Conservation (phyloP, 1,140 invertebrate genomes). For the Drosophila bifasciata region DNA sequence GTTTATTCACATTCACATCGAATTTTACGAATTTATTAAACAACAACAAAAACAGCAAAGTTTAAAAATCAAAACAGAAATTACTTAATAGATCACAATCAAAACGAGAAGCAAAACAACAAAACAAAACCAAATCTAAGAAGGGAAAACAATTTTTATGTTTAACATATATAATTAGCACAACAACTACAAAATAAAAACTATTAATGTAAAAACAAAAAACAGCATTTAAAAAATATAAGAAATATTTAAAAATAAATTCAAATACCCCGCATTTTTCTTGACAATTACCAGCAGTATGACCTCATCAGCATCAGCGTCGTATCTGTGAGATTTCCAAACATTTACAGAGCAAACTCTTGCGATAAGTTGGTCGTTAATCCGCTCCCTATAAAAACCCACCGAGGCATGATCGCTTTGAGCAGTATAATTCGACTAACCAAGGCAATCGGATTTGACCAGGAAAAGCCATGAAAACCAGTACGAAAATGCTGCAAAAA, state of each 20-base stretch:
- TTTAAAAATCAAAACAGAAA: slow-evolving; percentile 63
- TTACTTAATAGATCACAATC: slow-evolving; percentile 72
- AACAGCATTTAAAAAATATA: slow-evolving; percentile 68
- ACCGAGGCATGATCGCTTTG: too few relatives aligned
- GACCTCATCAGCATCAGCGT: slow-evolving; percentile 7
- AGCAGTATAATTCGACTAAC: too few relatives aligned
- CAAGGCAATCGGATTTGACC: too few relatives aligned
- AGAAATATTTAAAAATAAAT: slow-evolving; percentile 63
- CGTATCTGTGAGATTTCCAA: not conserved
- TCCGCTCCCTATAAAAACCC: not conserved
- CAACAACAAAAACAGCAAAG: slow-evolving; percentile 47
- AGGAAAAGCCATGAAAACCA: slow-evolving; percentile 15
- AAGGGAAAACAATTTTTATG: slow-evolving; percentile 63
- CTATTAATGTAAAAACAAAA: slow-evolving; percentile 76
- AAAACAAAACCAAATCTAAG: slow-evolving; percentile 42
- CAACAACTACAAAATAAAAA: slow-evolving; percentile 79
- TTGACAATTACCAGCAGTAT: slow-evolving; percentile 1
- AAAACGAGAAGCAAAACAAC: slow-evolving; percentile 60
- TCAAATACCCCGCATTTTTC: not conserved
- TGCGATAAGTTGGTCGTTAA: not conserved
- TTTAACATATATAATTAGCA: slow-evolving; percentile 79
- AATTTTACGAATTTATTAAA: slow-evolving; percentile 81
- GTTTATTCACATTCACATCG: slow-evolving; percentile 81
- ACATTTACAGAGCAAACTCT: slow-evolving; percentile 41
- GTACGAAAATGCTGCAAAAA: slow-evolving; percentile 54